Base-by-base conservation (phyloP, 2,888 invertebrate species). In the Seira ritae region DNA sequence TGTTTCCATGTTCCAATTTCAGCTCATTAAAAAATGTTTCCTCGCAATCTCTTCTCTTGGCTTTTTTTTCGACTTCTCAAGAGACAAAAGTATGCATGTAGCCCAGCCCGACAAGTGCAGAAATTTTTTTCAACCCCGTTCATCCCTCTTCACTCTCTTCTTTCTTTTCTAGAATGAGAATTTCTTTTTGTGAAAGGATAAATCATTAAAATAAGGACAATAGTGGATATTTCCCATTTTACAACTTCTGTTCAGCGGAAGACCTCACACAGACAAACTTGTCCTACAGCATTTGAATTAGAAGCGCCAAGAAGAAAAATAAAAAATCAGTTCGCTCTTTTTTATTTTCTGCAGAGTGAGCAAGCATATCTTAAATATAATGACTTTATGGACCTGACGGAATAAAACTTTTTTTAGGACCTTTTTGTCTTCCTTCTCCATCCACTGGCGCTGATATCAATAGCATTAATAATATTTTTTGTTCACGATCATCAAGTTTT, bases 171-270 rank as follows among this genome's bases (percentile, higher is more conserved):
- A 62, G 73, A 62, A 50, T 66, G 76, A 71, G 77, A 23, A 77
- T 42, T 6, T 8, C n/a, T n/a, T 31, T 31, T 82, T 72, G 69
- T 82, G 72, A 82, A 82, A 72, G 68, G 37, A 82, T 82, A 82
- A 82, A 82, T 82, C 82, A 82, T 82, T 82, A 82, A 82, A 55
- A 82, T 73, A 68, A 82, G 73, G 50, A 72, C 82, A 82, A 82
- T 77, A 70, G 82, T 77, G 8, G 31, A 8, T 31, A 78, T 66
- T 80, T 55, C 50, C 72, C 67, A 42, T 55, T 55, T 55, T 55
- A 55, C 55, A 55, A 55, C 55, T 55, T 55, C 55, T 55, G 55
- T 24, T 66, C 23, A 67, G 22, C 46, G 31, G 50, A 73, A 77
- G 82, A 82, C 82, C 82, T 73, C 77, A 77, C 82, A 77, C 82